Evolutionary conservation across 2,113 vertebrate genomes (phyloP).

Genomic region (Rhadina sibilatrix): DNA sequence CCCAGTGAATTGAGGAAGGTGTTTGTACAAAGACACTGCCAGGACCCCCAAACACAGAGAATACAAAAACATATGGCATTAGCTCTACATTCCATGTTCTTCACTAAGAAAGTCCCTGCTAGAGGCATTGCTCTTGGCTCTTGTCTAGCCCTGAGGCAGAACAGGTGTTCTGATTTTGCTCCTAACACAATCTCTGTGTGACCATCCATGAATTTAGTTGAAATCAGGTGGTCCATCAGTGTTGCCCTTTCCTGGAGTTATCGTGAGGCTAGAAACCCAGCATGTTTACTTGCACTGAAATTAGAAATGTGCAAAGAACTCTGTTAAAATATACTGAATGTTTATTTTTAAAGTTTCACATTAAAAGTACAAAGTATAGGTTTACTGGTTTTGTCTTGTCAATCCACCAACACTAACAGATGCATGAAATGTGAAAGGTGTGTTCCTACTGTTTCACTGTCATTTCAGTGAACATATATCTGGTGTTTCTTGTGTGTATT

Average conservation of each 20-base stretch:
- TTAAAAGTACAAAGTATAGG: background rate
- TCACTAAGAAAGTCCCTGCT: background rate
- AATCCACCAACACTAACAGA: background rate
- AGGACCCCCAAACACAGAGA: background rate
- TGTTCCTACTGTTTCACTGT: background rate
- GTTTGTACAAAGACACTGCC: background rate
- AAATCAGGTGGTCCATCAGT: background rate
- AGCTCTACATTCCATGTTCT: background rate
- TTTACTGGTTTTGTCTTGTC: background rate
- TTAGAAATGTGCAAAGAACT: background rate
- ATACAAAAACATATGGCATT: background rate
- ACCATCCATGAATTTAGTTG: background rate
- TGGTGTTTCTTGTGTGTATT: background rate
- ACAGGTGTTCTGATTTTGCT: background rate
- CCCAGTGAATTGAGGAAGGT: background rate
- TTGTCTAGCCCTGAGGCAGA: background rate
- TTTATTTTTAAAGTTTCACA: background rate
- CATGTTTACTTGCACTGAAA: background rate
- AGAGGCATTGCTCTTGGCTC: background rate
- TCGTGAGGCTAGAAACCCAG: background rate
- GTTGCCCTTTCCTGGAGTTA: background rate
- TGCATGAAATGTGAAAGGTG: background rate
- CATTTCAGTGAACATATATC: background rate
- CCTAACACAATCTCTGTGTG: background rate
- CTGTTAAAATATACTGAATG: background rate